Evolutionary conservation across 2,113 vertebrate species (phyloP), one percentile per base, ranked within the genome.

Genomic region (Oryzias melastigma): DNA sequence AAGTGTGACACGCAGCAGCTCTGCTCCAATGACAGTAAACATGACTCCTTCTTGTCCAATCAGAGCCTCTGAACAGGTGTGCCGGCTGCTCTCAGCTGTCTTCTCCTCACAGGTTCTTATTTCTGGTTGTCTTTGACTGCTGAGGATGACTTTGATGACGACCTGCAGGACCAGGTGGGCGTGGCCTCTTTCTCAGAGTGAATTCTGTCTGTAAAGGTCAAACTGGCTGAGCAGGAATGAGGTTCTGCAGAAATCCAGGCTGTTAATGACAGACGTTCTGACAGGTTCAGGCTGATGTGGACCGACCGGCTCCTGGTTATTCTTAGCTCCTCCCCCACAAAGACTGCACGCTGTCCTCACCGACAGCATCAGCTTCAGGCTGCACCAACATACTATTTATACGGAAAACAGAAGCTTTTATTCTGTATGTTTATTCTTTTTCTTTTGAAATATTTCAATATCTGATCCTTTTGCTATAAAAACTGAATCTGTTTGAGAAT

Each of bases 41-140:
- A 22, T n/a, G n/a, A 29, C 19, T 14, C 17, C 14, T 17, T n/a
- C 42, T 40, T 44, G 25, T 71, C 25, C 19, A 10, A 18, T 68
- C 19, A 25, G 0, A 48, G 18, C 16, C 58, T 61, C 27, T 0
- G 40, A 56, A 57, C 6, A 3, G 12, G 3, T 1, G 18, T 8
- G 35, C 51, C 5, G 45, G 1, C 14, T 1, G 0, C 2, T 1
- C 12, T 50, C 25, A 10, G 24, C 16, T 55, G 25, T 5, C 8
- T 43, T 25, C 5, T 62, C 16, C 56, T 67, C 41, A 41, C 73
- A 91, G 90, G 40, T 48, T 69, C 80, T n/a, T 83, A 80, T 42
- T 91, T 80, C 46, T 90, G 81, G 87, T 87, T 87, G 77, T 14
- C 58, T 8, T n/a, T 89, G 4, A 49, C 5, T 14, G 81, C 86